Base-by-base conservation (phyloP, 2,888 invertebrate species). In the Suillia variegata region DNA sequence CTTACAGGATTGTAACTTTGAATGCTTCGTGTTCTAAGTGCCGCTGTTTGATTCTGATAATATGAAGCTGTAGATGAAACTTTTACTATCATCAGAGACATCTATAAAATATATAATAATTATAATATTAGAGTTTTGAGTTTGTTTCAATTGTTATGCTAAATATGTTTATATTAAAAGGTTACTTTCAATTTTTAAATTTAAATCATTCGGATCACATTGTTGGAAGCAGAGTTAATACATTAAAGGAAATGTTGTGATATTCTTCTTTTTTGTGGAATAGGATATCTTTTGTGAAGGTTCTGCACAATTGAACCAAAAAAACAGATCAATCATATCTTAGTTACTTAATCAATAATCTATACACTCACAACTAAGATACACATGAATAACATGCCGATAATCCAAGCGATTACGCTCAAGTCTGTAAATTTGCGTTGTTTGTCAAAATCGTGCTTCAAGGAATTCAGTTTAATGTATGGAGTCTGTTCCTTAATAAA, bases 81-180 rank as follows among this genome's bases (percentile, higher is more conserved):
- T 71, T 76, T 76, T 67, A 78, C 74, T 68, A 80, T 71, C 76
- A 80, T 75, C 70, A 80, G 68, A 68, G 77, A 76, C 73, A 79
- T 77, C 80, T 80, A 62, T 24, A 33, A 33, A 21, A 12, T 15
- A 31, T n/a, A n/a, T n/a, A n/a, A n/a, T n/a, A n/a, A n/a, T n/a
- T n/a, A n/a, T n/a, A n/a, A n/a, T n/a, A n/a, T n/a, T n/a, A n/a
- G n/a, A n/a, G n/a, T n/a, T n/a, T n/a, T n/a, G n/a, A n/a, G n/a
- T n/a, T n/a, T n/a, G n/a, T n/a, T n/a, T n/a, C n/a, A n/a, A n/a
- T n/a, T n/a, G n/a, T n/a, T n/a, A n/a, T n/a, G n/a, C n/a, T n/a
- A n/a, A n/a, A n/a, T n/a, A n/a, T n/a, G n/a, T n/a, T n/a, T n/a
- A n/a, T n/a, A n/a, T n/a, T n/a, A n/a, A n/a, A n/a, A n/a, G n/a